Percentiles rank a stretch among this genome's conserved stretches.
phyloP scores from a whole-genome alignment of 1,140 invertebrate species.

The Antheraea pernyi region DNA sequence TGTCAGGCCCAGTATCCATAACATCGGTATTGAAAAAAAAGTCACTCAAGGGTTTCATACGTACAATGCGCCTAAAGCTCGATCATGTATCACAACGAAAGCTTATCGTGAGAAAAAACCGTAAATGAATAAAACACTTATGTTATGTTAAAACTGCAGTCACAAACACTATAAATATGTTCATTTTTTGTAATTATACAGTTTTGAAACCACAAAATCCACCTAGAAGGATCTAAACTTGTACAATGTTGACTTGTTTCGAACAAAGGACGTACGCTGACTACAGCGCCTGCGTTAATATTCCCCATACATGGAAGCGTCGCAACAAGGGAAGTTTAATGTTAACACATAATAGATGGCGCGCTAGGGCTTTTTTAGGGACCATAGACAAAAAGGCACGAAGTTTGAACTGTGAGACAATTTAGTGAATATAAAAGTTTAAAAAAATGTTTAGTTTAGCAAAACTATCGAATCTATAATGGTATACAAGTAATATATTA shows the following conservation, averaged over 20 bases:
- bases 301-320: slow-evolving; percentile 62
- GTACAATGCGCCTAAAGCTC: slow-evolving; percentile 77
- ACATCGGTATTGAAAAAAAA: slow-evolving; percentile 85
- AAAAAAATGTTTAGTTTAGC: too few species aligned
- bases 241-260: slow-evolving; percentile 77
- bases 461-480: too few species aligned
- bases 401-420: background rate
- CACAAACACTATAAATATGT: background rate
- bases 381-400: slow-evolving; percentile 2
- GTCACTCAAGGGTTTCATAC: slow-evolving; percentile 86
- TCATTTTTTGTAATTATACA: background rate
- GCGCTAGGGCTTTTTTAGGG: slow-evolving; percentile 27
- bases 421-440: background rate
- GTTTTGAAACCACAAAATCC: slow-evolving; percentile 42
- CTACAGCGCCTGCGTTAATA: slow-evolving; percentile 74
- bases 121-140: slow-evolving; percentile 37
- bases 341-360: slow-evolving; percentile 56
- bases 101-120: slow-evolving; percentile 47
- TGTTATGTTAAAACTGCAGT: slow-evolving; percentile 1
- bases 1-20: slow-evolving; percentile 88
- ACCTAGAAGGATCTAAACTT: slow-evolving; percentile 64
- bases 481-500: too few species aligned
- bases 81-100: slow-evolving; percentile 64
- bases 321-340: slow-evolving; percentile 44
- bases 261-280: slow-evolving; percentile 78